Percentiles rank a stretch among this genome's conserved stretches.
phyloP scores from a whole-genome alignment of 2,888 invertebrate species.

The Pseudolycoriella hygida region DNA sequence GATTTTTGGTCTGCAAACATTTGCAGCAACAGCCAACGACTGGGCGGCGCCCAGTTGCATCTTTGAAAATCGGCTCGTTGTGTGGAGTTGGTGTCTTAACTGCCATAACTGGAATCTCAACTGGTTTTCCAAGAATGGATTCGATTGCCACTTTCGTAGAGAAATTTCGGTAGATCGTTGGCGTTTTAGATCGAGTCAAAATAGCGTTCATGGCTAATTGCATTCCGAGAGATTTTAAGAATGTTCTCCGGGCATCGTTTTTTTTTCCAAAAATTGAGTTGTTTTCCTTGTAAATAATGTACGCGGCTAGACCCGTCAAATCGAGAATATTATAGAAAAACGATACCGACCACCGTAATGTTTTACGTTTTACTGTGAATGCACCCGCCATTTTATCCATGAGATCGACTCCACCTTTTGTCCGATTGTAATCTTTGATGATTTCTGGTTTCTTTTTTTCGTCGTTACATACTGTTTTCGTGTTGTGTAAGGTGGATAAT shows the following conservation, averaged over 20 bases:
- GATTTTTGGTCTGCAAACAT: too few relatives aligned
- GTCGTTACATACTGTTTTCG: not conserved
- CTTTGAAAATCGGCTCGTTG: too few relatives aligned
- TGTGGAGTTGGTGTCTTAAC: too few relatives aligned
- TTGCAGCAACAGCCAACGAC: too few relatives aligned
- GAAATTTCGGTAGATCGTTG: not conserved
- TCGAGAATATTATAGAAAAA: not conserved
- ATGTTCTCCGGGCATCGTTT: not conserved
- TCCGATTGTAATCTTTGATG: not conserved
- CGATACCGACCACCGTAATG: not conserved
- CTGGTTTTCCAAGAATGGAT: not conserved
- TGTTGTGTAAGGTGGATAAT: not conserved
- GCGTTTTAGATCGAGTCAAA: not conserved
- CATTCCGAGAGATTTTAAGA: not conserved
- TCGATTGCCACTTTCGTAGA: not conserved
- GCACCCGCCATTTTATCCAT: not conserved
- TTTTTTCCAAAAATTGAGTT: not conserved
- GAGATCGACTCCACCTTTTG: not conserved
- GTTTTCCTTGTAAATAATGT: conserved; percentile 14
- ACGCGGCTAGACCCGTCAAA: not conserved
- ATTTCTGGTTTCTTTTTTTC: not conserved
- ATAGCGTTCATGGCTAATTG: not conserved
- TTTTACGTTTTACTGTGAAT: not conserved
- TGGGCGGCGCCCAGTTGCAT: too few relatives aligned
- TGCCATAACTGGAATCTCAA: too few relatives aligned